phyloP scores from a whole-genome alignment of 2,888 invertebrate genomes.

The Helleia helle region DNA sequence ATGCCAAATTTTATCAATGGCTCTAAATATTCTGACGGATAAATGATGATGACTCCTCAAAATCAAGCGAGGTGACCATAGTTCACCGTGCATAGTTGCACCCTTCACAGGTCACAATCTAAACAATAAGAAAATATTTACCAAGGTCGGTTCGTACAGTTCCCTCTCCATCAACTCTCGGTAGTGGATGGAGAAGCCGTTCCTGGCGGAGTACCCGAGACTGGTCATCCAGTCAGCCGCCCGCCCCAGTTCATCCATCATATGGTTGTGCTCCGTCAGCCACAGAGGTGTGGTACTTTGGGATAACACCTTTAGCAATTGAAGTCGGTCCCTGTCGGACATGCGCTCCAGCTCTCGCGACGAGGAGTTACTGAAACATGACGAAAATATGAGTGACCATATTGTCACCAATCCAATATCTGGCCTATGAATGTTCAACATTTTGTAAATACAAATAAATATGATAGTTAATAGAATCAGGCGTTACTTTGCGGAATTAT shows the following conservation, averaged over 20 bases:
- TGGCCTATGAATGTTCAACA: neutral
- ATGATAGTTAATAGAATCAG: no score
- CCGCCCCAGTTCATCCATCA: slow-evolving; percentile 46
- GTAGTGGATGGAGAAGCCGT: slow-evolving; percentile 82
- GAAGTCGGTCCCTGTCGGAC: slow-evolving; percentile 38
- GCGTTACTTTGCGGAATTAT: no score
- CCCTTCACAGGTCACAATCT: neutral
- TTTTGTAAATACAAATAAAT: no score
- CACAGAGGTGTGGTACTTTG: slow-evolving; percentile 45
- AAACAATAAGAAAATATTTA: slow-evolving; percentile 43
- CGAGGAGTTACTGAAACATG: slow-evolving; percentile 44
- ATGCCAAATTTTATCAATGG: no score
- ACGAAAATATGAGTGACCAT: slow-evolving; percentile 1
- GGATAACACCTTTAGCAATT: slow-evolving; percentile 37
- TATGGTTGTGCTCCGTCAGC: slow-evolving; percentile 40
- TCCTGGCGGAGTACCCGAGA: slow-evolving; percentile 81
- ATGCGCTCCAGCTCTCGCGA: slow-evolving; percentile 45
- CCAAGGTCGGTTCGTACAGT: slow-evolving; percentile 77
- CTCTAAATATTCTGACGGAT: no score
- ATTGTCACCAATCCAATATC: no score
- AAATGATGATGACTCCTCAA: no score
- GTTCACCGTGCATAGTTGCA: no score
- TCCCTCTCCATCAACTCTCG: slow-evolving; percentile 77
- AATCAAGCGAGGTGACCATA: no score
- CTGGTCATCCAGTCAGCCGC: slow-evolving; percentile 83